Evolutionary conservation across 2,888 invertebrate species (phyloP), one percentile per base, ranked within the genome.

Genomic region (Himalopsyche tibetana): DNA sequence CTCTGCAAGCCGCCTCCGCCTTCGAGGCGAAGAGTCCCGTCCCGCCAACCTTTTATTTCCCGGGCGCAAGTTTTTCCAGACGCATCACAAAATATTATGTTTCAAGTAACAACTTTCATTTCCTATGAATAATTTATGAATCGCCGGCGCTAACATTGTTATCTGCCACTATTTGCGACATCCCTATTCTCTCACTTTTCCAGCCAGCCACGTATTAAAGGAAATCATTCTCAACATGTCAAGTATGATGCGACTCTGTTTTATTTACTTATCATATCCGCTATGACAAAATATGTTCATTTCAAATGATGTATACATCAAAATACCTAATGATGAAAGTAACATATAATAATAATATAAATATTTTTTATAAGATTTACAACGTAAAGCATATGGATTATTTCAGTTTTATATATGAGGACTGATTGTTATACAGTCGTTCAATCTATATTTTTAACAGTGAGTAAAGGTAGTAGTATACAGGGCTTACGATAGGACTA

Each of bases 41-140:
- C 74, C 79, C 84, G 51, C 74, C 45, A 28, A 17, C 28, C 55
- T 74, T 19, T 79, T 63, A 63, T 63, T 63, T 63, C 63, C 40
- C 40, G 69, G 19, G 40, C 38, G 55, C 63, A 63, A 84, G 82
- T 88, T 88, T 88, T 88, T 88, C 86, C 88, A 86, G 85, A 82
- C 84, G 82, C 83, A 85, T 82, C 80, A 83, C 85, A 82, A 86
- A 85, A 86, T 84, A 85, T 86, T 83, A 86, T 85, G 85, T 83
- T 83, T 84, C 82, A 45, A 85, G 87, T 85, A 87, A 85, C 81
- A 84, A 85, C 85, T 84, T 82, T 82, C 84, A 80, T 82, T 82
- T 84, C 55, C 85, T 45, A 85, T 88, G 88, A 88, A 88, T 88
- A 83, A 88, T 88, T 87, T 85, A 88, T 88, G 85, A 87, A 82